These are phyloP conservation scores for Ceyx melanurus DNA, from an alignment of 2,113 vertebrate genomes.

Conservation along the genomic window DNA sequence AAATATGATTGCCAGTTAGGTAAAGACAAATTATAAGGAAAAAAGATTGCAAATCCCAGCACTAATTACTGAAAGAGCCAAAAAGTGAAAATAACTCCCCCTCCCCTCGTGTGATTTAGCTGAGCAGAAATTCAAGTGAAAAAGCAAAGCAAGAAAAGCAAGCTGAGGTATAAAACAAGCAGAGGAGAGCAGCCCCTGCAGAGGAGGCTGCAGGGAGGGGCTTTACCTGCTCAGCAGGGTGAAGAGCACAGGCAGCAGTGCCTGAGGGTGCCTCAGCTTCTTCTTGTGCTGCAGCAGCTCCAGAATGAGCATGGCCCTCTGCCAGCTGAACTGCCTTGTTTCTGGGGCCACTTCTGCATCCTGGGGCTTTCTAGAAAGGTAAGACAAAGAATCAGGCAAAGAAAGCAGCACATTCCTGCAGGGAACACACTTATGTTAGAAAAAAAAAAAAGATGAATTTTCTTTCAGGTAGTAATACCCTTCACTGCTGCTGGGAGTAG, in stretches of 20 bases:
- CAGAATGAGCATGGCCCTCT: constrained; percentile 88
- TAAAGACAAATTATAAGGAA: not conserved
- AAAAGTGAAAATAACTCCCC: rapidly evolving
- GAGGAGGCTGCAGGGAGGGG: not conserved
- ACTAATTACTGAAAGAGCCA: not conserved
- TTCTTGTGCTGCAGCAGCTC: constrained; percentile 97
- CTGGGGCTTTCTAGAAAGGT: constrained; percentile 78
- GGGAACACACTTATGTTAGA: not conserved
- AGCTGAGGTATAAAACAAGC: not conserved
- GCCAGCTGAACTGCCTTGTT: constrained; percentile 80
- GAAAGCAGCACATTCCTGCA: not conserved
- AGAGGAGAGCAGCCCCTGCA: not conserved
- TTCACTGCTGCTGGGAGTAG: not conserved
- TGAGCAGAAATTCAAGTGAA: not conserved
- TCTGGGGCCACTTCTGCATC: constrained; percentile 56
- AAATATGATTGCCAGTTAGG: not conserved
- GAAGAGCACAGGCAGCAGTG: constrained; percentile 87
- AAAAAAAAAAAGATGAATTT: not conserved
- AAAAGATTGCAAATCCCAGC: not conserved
- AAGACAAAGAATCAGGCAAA: not conserved
- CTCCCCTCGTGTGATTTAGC: not conserved
- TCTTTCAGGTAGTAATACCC: not conserved
- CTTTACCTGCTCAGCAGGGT: constrained; percentile 87
- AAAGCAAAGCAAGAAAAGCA: not conserved
- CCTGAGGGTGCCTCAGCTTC: constrained; percentile 85